Base-by-base conservation (phyloP, 2,888 invertebrate genomes). In the Oeneis ivallda region DNA sequence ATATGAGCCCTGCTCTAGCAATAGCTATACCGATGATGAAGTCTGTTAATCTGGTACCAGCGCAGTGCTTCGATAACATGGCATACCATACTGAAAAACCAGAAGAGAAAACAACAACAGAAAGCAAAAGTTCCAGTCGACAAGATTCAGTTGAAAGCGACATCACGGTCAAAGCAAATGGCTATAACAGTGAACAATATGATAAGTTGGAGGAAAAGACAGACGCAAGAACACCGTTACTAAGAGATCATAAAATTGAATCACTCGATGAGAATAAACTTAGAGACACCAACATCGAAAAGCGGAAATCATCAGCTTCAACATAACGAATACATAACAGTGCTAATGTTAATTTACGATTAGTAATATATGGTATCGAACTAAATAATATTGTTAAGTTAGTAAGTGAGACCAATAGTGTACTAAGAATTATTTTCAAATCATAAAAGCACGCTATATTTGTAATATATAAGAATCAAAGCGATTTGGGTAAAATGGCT, bases 11-110 rank as follows among this genome's bases (percentile, higher is more conserved):
- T 64, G 93, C 94, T 50, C 83, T 94, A 60, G 93, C 93, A 58
- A 93, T 93, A 78, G 93, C 94, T 65, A 80, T 94, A 69, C 93
- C 93, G 65, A 93, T 93, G 89, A 92, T 94, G 89, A 93, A 94
- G 70, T 92, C 92, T 10, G 90, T 92, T 47, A 92, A 92, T 76
- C 80, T 92, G 54, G 86, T 90, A 54, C 92, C 92, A 53, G 80
- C 85, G 11, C 92, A 92, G 71, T 92, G 92, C 74, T 92, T 92
- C 65, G 92, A 92, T 73, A 92, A 92, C 71, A 89, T 92, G 85
- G 92, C 88, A 8, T 92, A 83, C 72, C 88, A 90, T 69, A 83
- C 72, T 41, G 90, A 90, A 66, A 89, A 83, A 76, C 71, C 75
- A 17, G 85, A 82, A 79, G 79, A 80, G 0, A 80, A 79, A 62